phyloP scores from a whole-genome alignment of 2,888 invertebrate species.

The Lacanobia oleracea region DNA sequence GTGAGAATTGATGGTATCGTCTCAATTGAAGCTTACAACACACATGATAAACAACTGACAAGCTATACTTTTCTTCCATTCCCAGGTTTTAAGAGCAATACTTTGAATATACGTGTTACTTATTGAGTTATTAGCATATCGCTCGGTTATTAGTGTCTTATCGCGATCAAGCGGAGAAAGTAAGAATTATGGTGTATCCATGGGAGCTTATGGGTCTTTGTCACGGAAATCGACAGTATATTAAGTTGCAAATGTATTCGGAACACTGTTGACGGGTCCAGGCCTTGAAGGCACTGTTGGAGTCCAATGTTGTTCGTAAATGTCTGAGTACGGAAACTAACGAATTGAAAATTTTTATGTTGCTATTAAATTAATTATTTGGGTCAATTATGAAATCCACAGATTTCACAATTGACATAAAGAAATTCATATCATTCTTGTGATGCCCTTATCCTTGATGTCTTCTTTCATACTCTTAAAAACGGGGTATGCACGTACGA shows the following conservation, averaged over 20 bases:
- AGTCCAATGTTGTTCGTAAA: conserved; percentile 12
- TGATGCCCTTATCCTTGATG: too few relatives aligned
- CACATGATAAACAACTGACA: conserved; percentile 52
- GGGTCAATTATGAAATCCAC: background rate
- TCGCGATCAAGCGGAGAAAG: conserved; percentile 60
- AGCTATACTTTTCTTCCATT: conserved; percentile 45
- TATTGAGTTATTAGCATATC: conserved; percentile 63
- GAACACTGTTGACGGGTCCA: conserved; percentile 17
- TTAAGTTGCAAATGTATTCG: conserved; percentile 49
- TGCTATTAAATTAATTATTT: background rate
- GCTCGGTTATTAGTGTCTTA: conserved; percentile 60
- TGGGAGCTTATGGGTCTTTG: conserved; percentile 52
- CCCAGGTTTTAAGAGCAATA: conserved; percentile 43
- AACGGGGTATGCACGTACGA: too few relatives aligned
- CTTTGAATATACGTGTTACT: conserved; percentile 40
- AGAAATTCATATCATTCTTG: too few relatives aligned
- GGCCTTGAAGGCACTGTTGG: conserved; percentile 21
- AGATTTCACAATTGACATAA: too few relatives aligned
- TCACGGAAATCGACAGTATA: conserved; percentile 55
- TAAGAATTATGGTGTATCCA: conserved; percentile 57
- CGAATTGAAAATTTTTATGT: background rate
- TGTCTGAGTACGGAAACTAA: background rate
- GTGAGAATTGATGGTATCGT: conserved; percentile 45
- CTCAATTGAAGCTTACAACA: conserved; percentile 47
- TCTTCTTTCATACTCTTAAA: too few relatives aligned